phyloP scores from a whole-genome alignment of 2,113 vertebrate species.

The Pseudorhombus dupliciocellatus region DNA sequence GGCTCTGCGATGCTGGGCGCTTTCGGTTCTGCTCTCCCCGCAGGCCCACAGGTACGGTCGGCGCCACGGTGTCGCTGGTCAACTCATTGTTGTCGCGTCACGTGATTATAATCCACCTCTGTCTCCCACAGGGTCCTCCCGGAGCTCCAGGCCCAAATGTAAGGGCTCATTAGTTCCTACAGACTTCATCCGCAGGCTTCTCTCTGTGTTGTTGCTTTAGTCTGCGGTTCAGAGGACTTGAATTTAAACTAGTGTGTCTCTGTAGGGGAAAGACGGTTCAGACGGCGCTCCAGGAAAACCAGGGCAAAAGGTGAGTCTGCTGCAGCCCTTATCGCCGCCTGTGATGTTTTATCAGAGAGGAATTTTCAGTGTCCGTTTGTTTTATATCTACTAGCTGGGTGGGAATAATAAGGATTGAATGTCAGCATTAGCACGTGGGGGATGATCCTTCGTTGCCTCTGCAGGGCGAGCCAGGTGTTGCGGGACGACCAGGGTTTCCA shows the following conservation, averaged over 20 bases:
- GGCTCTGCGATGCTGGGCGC: conserved; percentile 80
- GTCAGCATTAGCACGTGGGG: too few relatives aligned
- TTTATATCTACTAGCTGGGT: too few relatives aligned
- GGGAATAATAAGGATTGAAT: too few relatives aligned
- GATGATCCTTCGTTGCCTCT: conserved; percentile 24
- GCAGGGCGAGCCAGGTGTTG: conserved; percentile 77
- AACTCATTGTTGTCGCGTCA: neutral
- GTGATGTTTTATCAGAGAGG: too few relatives aligned
- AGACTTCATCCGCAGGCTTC: neutral
- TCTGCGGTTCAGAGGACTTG: neutral
- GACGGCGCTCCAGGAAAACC: conserved; percentile 70
- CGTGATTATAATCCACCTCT: rapidly evolving
- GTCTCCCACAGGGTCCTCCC: conserved; percentile 65
- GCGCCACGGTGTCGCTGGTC: rapidly evolving
- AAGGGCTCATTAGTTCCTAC: neutral
- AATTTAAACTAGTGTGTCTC: conserved; percentile 2
- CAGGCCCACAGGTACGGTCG: conserved; percentile 75
- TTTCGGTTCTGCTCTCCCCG: conserved; percentile 63
- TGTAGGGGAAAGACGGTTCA: conserved; percentile 79
- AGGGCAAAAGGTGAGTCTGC: conserved; percentile 78
- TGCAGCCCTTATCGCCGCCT: neutral
- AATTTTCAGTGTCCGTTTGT: too few relatives aligned
- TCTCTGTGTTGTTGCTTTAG: neutral
- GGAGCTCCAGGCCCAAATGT: conserved; percentile 80
- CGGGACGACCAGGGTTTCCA: conserved; percentile 71